Percentiles rank a stretch among this genome's conserved stretches.
phyloP scores from a whole-genome alignment of 2,113 vertebrate genomes.

The Xiphorhynchus elegans region DNA sequence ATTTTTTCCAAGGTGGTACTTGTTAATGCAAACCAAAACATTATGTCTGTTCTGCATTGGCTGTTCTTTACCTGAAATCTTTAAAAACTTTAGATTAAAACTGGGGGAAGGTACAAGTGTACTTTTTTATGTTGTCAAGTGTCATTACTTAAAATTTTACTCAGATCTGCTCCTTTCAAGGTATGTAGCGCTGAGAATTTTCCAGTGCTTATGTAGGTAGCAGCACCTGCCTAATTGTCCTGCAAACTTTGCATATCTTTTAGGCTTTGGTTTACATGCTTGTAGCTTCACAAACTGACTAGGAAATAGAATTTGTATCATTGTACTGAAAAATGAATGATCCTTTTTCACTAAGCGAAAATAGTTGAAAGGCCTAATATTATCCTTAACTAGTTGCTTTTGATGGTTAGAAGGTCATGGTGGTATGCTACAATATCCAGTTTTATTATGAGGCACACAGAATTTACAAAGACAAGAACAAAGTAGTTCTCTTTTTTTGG shows the following conservation, averaged over 20 bases:
- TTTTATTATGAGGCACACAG: not conserved
- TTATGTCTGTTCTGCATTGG: not conserved
- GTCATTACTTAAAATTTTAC: not conserved
- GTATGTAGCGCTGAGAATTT: not conserved
- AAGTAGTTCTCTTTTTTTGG: not conserved
- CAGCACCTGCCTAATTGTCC: not conserved
- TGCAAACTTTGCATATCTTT: not conserved
- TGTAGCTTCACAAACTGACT: not conserved
- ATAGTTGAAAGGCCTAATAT: not conserved
- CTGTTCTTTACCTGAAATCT: not conserved
- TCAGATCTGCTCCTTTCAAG: not conserved
- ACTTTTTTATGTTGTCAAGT: not conserved
- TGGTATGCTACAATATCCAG: not conserved
- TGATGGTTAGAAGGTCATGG: not conserved
- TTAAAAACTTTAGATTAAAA: not conserved
- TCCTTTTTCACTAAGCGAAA: not conserved
- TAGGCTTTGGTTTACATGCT: not conserved
- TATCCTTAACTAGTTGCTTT: not conserved
- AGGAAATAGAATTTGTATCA: not conserved
- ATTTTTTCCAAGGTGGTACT: not conserved
- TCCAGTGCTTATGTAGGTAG: not conserved
- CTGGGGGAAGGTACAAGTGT: not conserved
- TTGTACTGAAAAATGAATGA: not conserved
- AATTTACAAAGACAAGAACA: not conserved
- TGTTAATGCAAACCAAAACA: not conserved